These are phyloP conservation scores for Graphium colonna DNA, from an alignment of 2,888 invertebrate species.

Conservation along the genomic window DNA sequence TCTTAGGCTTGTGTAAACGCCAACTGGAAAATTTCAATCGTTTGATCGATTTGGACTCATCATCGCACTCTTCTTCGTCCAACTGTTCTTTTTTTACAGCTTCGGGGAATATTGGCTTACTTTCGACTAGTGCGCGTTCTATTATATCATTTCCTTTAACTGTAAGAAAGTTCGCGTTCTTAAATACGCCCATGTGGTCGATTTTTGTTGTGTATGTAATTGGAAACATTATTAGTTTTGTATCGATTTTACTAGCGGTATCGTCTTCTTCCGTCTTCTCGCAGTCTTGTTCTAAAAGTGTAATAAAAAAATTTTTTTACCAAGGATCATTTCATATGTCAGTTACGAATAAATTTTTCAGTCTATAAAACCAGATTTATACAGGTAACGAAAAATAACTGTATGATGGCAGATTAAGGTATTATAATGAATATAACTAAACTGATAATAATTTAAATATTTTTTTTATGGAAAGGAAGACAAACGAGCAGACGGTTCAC, in stretches of 20 bases:
- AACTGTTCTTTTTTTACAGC: conserved; percentile 23
- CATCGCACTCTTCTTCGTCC: conserved; percentile 14
- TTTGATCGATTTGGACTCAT: conserved; percentile 28
- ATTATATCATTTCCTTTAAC: conserved; percentile 42
- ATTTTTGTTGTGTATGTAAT: conserved; percentile 56
- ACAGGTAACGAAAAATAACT: neutral
- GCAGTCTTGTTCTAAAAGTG: no score
- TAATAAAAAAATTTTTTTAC: neutral
- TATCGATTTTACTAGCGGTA: conserved; percentile 46
- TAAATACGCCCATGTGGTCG: conserved; percentile 52
- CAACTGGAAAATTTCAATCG: conserved; percentile 48
- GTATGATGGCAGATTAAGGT: no score
- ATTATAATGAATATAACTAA: no score
- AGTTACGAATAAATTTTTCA: neutral
- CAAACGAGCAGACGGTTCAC: no score
- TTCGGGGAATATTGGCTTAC: conserved; percentile 44
- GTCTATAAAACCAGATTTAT: neutral
- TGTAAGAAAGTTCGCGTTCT: conserved; percentile 32
- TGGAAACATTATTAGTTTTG: conserved; percentile 59
- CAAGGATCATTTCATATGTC: conserved; percentile 12
- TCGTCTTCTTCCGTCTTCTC: conserved; percentile 13
- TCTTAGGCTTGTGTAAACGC: conserved; percentile 56
- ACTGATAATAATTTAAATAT: no score
- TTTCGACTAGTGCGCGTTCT: conserved; percentile 46
- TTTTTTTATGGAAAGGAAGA: no score